phyloP scores from a whole-genome alignment of 2,888 invertebrate species.

The Selenia dentaria region DNA sequence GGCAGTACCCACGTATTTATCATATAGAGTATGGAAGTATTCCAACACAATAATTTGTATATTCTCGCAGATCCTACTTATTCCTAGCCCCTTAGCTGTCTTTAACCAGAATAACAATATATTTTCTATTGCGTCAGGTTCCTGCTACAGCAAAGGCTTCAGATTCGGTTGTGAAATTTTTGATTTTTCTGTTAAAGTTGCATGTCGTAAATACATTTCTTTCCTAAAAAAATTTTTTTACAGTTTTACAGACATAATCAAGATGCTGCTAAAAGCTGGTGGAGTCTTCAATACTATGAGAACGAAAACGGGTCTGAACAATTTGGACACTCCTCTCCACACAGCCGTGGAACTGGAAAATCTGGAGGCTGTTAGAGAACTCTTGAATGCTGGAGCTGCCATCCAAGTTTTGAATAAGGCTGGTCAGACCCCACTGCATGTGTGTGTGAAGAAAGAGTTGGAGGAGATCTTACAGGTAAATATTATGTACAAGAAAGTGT shows the following conservation, averaged over 20 bases:
- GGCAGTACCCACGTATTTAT: too few relatives aligned
- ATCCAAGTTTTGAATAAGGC: slow-evolving; percentile 65
- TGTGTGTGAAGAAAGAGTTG: slow-evolving; percentile 71
- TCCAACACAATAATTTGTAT: too few relatives aligned
- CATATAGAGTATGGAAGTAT: too few relatives aligned
- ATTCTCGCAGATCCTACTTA: too few relatives aligned
- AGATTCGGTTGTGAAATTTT: too few relatives aligned
- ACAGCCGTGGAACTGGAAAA: slow-evolving; percentile 76
- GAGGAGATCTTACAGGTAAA: slow-evolving; percentile 69
- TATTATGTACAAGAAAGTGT: too few relatives aligned
- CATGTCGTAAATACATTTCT: too few relatives aligned
- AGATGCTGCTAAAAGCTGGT: slow-evolving; percentile 56
- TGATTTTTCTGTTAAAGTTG: too few relatives aligned
- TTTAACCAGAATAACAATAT: too few relatives aligned
- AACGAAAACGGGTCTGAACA: slow-evolving; percentile 26
- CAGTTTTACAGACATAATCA: slow-evolving; percentile 59
- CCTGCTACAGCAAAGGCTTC: too few relatives aligned
- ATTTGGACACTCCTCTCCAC: slow-evolving; percentile 74
- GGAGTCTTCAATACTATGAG: slow-evolving; percentile 52
- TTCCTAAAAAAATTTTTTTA: neutral
- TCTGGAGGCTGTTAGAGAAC: slow-evolving; percentile 64
- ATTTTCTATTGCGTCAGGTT: too few relatives aligned
- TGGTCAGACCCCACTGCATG: slow-evolving; percentile 79
- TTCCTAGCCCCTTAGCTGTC: too few relatives aligned
- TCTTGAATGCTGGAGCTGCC: slow-evolving; percentile 69